Evolutionary conservation across 2,888 invertebrate species (phyloP), one percentile per base, ranked within the genome.

Genomic region (Thumatha senex): DNA sequence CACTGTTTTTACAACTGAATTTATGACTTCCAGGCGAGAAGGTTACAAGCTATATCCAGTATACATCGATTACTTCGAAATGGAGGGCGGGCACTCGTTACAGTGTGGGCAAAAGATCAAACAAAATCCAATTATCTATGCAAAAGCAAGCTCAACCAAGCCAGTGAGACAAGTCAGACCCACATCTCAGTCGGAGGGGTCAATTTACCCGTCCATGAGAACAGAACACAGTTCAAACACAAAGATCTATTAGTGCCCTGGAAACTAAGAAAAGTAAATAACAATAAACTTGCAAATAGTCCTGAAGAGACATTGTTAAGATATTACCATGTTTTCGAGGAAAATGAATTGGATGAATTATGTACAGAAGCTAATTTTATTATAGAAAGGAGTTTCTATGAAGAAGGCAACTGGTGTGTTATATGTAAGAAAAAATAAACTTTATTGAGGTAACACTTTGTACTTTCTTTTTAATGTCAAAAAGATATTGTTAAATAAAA

Each of bases 91-190:
- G 96, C 96, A 1, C 89, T 99, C 5, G 95, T 99, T 53, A 98
- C 99, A 62, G 99, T 99, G 0, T 99, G 99, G 99, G 98, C 99
- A 0, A 96, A 96, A 81, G 96, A 98, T 76, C 98, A 98, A 84
- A 92, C 92, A 1, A 93, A 89, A 55, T 92, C 95, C 39, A 92
- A 85, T 49, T 90, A 92, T 57, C 68, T 88, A 2, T 69, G 70
- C 44, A 76, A 87, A 69, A 70, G 58, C 52, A 76, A 81, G 67
- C 58, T 54, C 13, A 71, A 9, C 68, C 70, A 36, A 12, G 43
- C 7, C 42, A 58, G 8, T 62, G 61, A 31, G 61, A 73, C 34
- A 62, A n/a, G 31, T 4, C 58, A 58, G 46, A 51, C 76, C 5
- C 65, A 67, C 35, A 58, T 80, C 0, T 72, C 79, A 0, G 74